Evolutionary conservation across 2,113 vertebrate species (phyloP), one percentile per base, ranked within the genome.

Genomic region (Trematocara marginatum): DNA sequence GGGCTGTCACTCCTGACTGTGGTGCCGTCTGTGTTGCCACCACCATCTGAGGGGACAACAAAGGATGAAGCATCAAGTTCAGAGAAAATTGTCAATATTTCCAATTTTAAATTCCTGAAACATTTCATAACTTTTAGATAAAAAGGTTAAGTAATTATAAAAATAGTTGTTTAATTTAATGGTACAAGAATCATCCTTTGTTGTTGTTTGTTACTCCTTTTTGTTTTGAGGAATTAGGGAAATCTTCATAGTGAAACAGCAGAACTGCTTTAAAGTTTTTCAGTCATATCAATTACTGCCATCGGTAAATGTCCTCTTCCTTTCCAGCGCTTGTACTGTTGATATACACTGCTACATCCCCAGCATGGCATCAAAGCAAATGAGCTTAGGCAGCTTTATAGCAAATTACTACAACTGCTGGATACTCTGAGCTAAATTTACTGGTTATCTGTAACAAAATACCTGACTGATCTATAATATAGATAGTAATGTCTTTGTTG

Each of bases 1-100:
- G 98, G 98, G 56, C 98, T 98, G 83, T 98, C 97, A 80, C 98
- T 98, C 56, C 97, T 96, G 7, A 93, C 94, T 6, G 96, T 61
- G 5, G 95, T 92, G 5, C 93, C 92, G 1, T 98, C 98, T 53
- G 95, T 90, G 86, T 96, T 95, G 89, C 95, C 92, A 66, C 95
- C 94, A 16, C 93, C 93, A 79, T 98, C 97, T 90, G 79, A 29
- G 59, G 57, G 7, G 20, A 64, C 7, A n/a, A 40, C 51, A 54
- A 6, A 35, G 4, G 7, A 51, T 18, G 15, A 66, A 45, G 34
- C 20, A 18, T 0, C 12, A 1, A 38, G 23, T 31, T 42, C 23
- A 42, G 15, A 79, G 15, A 59, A 78, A 79, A 59, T 7, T 49
- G 69, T 29, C 23, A 74, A 11, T 11, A 31, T 5, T 31, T 18